phyloP scores from a whole-genome alignment of 53 echinoderm and acorn worm genomes.

The Stichopus horrens region DNA sequence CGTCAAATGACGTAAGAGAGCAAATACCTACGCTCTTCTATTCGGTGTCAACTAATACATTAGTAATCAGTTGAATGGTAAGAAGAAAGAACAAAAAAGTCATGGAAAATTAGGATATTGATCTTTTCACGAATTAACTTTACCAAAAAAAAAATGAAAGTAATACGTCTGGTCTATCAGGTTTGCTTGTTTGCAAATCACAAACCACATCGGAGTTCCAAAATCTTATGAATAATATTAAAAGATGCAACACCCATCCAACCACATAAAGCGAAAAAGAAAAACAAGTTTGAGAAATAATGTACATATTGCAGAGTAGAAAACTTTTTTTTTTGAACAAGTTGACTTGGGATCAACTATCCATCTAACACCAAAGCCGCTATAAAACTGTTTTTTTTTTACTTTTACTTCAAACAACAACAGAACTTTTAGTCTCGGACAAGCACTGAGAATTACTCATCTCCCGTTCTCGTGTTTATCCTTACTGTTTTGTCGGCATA shows the following conservation, averaged over 20 bases:
- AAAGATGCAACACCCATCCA: not conserved
- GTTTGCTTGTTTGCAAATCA: not conserved
- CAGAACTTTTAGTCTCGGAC: too few relatives aligned
- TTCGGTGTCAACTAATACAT: constrained; percentile 2
- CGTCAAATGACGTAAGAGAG: not conserved
- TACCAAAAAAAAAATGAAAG: not conserved
- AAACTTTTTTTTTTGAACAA: too few relatives aligned
- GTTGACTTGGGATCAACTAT: too few relatives aligned
- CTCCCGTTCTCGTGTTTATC: too few relatives aligned
- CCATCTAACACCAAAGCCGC: too few relatives aligned
- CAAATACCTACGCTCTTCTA: not conserved
- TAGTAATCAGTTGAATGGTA: constrained; percentile 1
- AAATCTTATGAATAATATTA: constrained; percentile 4
- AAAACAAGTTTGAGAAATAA: too few relatives aligned
- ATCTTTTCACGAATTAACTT: not conserved
- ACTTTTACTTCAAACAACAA: too few relatives aligned
- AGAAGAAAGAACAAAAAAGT: not conserved
- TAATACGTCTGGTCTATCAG: not conserved
- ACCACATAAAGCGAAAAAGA: too few relatives aligned
- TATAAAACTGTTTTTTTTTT: too few relatives aligned
- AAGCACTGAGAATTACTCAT: too few relatives aligned
- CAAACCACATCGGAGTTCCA: not conserved
- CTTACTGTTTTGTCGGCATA: not conserved
- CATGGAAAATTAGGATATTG: not conserved
- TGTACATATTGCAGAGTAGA: too few relatives aligned